Conservation (phyloP, 1,140 invertebrate genomes). For the Brachionus sp. region DNA sequence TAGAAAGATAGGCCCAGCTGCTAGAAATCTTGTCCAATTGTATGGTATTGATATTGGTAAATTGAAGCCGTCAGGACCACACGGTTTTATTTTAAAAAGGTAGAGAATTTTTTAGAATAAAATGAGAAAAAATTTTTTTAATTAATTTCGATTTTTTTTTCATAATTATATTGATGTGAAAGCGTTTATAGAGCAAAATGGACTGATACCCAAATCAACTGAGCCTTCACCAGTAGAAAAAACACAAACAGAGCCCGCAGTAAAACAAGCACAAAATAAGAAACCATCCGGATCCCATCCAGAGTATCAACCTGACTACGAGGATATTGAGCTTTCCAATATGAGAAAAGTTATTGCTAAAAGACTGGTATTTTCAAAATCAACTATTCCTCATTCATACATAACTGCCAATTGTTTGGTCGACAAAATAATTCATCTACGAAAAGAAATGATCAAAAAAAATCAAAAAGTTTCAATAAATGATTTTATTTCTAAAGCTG, state of each 20-base stretch:
- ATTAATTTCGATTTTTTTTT: conserved; percentile 20
- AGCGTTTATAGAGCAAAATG: conserved; percentile 36
- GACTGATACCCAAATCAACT: background rate
- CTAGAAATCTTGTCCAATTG: background rate
- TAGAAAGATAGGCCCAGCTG: conserved; percentile 38
- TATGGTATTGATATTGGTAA: conserved; percentile 14
- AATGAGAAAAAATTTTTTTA: background rate
- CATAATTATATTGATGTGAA: conserved; percentile 36
- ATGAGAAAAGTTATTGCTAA: conserved; percentile 45
- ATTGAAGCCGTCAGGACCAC: conserved; percentile 24
- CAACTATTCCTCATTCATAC: conserved; percentile 92
- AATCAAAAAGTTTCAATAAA: conserved; percentile 84
- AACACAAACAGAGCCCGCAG: background rate
- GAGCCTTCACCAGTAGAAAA: background rate
- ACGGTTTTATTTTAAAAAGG: conserved; percentile 42
- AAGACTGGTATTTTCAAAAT: conserved; percentile 41
- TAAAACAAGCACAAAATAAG: background rate
- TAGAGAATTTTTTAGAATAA: background rate
- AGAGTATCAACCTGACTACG: conserved; percentile 17
- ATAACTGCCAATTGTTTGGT: conserved; percentile 79
- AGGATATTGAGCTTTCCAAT: conserved; percentile 13
- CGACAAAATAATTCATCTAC: conserved; percentile 70
- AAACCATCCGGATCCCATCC: conserved; percentile 13
- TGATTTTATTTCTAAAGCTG: conserved; percentile 93
- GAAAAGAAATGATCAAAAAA: conserved; percentile 73